Evolutionary conservation across 2,113 vertebrate genomes (phyloP).

Genomic region (rat (Rattus norvegicus)): GRCr8 NC_086031.1:42041501-42042000

Average conservation of each 20-base stretch:
- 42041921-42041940: not conserved
- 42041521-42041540: not conserved
- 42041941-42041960: not conserved
- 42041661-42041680: slow-evolving; percentile 15
- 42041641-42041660: not conserved
- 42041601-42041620: not conserved
- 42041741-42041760: not conserved
- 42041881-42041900: not conserved
- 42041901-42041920: not conserved
- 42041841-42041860: not conserved
- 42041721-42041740: not conserved
- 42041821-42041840: not conserved
- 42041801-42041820: not conserved
- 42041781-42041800: not conserved
- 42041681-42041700: not conserved
- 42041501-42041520: slow-evolving; percentile 17
- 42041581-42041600: not conserved
- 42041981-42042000: not conserved
- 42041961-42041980: not conserved
- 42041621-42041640: not conserved
- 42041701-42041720: not conserved
- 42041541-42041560: not conserved
- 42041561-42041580: slow-evolving; percentile 4
- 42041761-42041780: not conserved
- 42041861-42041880: not conserved